A percentile compares a stretch with the other conserved stretches of the same genome.
Conservation (phyloP, 2,888 invertebrate species). For the Sycophila texana region DNA sequence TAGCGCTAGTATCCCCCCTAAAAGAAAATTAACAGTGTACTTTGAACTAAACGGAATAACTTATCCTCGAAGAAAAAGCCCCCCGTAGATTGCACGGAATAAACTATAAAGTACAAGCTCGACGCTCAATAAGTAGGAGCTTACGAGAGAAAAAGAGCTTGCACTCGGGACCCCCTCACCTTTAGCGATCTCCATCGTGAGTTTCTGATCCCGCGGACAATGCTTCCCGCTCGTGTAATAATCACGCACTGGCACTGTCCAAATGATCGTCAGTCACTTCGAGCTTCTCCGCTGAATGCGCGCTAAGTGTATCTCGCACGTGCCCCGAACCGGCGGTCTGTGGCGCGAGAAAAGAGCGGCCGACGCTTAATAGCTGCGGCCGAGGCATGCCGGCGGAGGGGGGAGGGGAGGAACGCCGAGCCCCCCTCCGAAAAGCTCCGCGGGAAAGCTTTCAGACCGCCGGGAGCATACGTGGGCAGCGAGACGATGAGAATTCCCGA, state of each 20-base stretch:
- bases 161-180: slow-evolving; percentile 12
- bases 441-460: slow-evolving; percentile 4
- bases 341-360: slow-evolving; percentile 15
- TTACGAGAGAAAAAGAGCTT: not conserved
- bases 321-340: slow-evolving; percentile 24
- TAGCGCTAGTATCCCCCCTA: too few species aligned
- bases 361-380: slow-evolving; percentile 30
- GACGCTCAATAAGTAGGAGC: too few species aligned
- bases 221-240: not conserved
- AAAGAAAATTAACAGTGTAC: not conserved
- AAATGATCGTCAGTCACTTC: not conserved
- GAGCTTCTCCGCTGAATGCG: slow-evolving; percentile 27
- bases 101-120: too few species aligned
- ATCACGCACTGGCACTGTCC: not conserved
- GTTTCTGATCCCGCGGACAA: not conserved
- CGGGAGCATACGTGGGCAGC: slow-evolving; percentile 12
- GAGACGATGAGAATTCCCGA: slow-evolving; percentile 11
- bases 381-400: slow-evolving; percentile 13
- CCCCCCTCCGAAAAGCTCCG: slow-evolving; percentile 9
- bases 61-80: not conserved
- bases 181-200: slow-evolving; percentile 41
- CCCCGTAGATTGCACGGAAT: too few species aligned
- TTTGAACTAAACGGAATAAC: not conserved
- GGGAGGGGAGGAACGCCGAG: not conserved
- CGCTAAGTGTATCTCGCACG: not conserved